phyloP scores from a whole-genome alignment of 2,113 vertebrate species.

The Gymnogyps californianus region DNA sequence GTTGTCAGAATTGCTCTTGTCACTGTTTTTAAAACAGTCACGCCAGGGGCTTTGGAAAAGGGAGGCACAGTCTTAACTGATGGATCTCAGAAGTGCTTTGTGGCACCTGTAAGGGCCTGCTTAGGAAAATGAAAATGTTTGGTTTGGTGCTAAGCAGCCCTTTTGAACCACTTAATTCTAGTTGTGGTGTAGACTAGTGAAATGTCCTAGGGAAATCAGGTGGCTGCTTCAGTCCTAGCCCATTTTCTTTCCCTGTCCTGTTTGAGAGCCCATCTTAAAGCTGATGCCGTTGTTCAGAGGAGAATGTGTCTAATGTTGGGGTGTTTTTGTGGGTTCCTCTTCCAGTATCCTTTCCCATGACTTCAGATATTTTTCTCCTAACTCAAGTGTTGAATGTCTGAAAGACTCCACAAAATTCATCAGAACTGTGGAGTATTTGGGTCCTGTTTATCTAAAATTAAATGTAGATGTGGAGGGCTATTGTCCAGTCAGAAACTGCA shows the following conservation, averaged over 20 bases:
- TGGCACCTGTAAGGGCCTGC: not conserved
- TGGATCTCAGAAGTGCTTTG: not conserved
- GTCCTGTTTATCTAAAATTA: not conserved
- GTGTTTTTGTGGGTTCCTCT: not conserved
- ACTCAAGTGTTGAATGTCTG: not conserved
- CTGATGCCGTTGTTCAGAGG: not conserved
- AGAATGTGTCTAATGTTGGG: not conserved
- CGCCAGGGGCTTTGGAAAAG: not conserved
- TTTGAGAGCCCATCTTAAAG: not conserved
- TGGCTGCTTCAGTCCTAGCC: not conserved
- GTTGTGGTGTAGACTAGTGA: not conserved
- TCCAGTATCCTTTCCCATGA: rapidly evolving
- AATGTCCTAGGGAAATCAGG: not conserved
- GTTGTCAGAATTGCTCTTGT: not conserved
- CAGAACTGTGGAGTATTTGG: not conserved
- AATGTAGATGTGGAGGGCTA: not conserved
- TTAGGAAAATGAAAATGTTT: not conserved
- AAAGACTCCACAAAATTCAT: not conserved
- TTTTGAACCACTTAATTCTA: not conserved
- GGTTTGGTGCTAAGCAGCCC: not conserved
- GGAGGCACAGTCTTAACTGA: not conserved
- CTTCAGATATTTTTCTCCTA: not conserved
- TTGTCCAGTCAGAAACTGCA: not conserved
- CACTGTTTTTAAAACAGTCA: not conserved
- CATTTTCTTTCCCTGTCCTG: not conserved